Conservation (phyloP, 2,113 vertebrate species). For the Eleginops maclovinus region DNA sequence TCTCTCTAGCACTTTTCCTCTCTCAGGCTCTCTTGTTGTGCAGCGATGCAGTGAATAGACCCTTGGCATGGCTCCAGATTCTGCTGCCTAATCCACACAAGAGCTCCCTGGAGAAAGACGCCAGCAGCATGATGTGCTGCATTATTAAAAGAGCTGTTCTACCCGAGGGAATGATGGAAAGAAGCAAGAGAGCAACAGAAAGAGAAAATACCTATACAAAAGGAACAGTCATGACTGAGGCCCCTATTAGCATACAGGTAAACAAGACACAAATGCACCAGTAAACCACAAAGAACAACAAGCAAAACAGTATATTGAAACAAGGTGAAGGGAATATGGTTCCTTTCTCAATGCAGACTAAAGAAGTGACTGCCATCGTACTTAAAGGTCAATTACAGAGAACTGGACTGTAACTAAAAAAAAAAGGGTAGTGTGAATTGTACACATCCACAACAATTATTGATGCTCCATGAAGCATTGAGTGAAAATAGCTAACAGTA, state of each 20-base stretch:
- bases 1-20: constrained; percentile 60
- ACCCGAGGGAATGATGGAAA: constrained; percentile 50
- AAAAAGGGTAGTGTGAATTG: neutral
- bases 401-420: neutral
- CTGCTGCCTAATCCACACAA: constrained; percentile 76
- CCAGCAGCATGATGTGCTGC: constrained; percentile 70
- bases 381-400: neutral
- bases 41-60: constrained; percentile 74
- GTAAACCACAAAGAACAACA: neutral
- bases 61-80: constrained; percentile 71
- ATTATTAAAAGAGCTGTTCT: constrained; percentile 78
- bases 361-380: neutral
- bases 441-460: neutral
- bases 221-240: constrained; percentile 2
- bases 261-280: constrained; percentile 1
- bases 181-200: constrained; percentile 34
- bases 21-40: constrained; percentile 66
- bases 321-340: neutral
- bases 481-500: constrained; percentile 22
- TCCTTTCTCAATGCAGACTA: neutral
- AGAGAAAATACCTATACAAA: constrained; percentile 20
- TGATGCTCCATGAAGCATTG: too few species aligned
- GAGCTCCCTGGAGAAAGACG: constrained; percentile 72
- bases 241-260: constrained; percentile 13
- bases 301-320: neutral